Percentiles rank a stretch among this genome's conserved stretches.
phyloP scores from a whole-genome alignment of 2,888 invertebrate species.

The Zhengitettix transpicula region DNA sequence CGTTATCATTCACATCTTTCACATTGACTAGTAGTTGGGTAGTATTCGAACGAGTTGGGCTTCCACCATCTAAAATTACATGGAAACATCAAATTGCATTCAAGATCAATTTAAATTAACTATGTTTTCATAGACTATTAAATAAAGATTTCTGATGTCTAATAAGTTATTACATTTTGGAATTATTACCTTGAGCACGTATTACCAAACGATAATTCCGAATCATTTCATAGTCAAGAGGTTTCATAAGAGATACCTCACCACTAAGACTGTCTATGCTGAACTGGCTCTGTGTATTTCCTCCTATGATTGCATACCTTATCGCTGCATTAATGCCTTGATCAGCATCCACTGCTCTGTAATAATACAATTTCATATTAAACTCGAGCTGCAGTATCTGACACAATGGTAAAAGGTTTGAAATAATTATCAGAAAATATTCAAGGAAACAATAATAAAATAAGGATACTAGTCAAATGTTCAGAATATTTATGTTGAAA shows the following conservation, averaged over 20 bases:
- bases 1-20: conserved; percentile 87
- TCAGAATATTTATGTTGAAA: too few species aligned
- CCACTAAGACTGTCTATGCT: conserved; percentile 87
- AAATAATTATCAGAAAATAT: too few species aligned
- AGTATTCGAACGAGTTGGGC: conserved; percentile 84
- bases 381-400: too few species aligned
- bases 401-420: too few species aligned
- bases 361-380: conserved; percentile 4
- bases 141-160: background rate
- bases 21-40: conserved; percentile 87
- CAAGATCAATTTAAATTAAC: background rate
- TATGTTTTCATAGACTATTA: too few species aligned
- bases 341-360: conserved; percentile 79
- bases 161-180: background rate
- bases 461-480: too few species aligned
- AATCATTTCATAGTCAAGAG: conserved; percentile 77
- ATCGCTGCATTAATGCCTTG: conserved; percentile 84
- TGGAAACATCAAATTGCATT: background rate
- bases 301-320: conserved; percentile 87
- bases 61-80: conserved; percentile 59
- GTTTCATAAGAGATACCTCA: conserved; percentile 71
- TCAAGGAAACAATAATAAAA: too few species aligned
- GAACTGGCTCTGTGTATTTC: conserved; percentile 86
- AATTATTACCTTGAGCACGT: conserved; percentile 56
- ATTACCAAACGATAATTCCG: conserved; percentile 77